Base-by-base conservation (phyloP, 1,140 invertebrate genomes). In the Drosophila grimshawi region DNA sequence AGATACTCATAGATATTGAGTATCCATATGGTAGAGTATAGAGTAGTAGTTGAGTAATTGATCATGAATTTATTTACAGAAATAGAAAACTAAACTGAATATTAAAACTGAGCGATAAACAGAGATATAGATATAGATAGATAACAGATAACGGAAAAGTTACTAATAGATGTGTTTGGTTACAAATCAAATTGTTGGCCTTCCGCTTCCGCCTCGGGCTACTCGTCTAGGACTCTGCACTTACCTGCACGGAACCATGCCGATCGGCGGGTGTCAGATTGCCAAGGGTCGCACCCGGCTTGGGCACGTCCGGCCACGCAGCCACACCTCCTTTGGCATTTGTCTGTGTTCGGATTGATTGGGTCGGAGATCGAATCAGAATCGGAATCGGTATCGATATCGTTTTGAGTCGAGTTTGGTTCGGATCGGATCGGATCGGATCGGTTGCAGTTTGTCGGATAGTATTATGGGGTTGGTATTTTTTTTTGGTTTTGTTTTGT, bases 191-290 rank as follows among this genome's bases (percentile, higher is more conserved):
- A 48, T 49, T 62, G 65, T 39, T 51, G 27, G 59, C 52, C 56
- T 56, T 43, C 39, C n/a, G 60, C 52, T 56, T 76, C 19, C 37
- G 52, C 11, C 49, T 62, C 35, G 48, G 48, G 41, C 67, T 32
- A 19, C 19, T 60, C 29, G 27, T 51, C 80, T 88, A 78, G 27
- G 57, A 77, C 80, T 81, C 66, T 57, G 43, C 92, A 94, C 94
- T 94, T 95, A 98, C 97, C 97, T 98, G 97, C 86, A 98, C 97
- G 92, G 97, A 98, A 93, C 97, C 97, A 93, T 98, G 97, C 93
- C 97, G 95, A 94, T 98, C 97, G 91, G 97, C 97, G 83, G 97
- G 97, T 78, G 97, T 98, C 90, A 98, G 95, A 93, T 96, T 95
- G 81, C 96, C 95, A 81, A 96, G 76, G 57, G 92, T 92, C 57